Base-by-base conservation (phyloP, 2,113 vertebrate genomes). In the Saccopteryx bilineata region DNA sequence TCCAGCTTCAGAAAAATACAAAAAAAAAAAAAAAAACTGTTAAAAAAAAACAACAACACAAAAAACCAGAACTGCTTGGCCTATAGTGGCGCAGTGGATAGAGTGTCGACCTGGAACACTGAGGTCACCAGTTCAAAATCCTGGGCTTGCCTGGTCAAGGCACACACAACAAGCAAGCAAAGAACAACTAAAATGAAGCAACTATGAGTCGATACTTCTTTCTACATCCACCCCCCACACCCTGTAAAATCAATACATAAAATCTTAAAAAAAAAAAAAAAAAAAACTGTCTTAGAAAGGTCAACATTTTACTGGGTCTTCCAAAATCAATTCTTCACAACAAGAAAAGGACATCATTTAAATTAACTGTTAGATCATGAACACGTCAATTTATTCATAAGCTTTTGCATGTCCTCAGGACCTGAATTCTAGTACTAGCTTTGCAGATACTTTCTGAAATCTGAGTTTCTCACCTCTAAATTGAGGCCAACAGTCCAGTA, bases 281-380 rank as follows among this genome's bases (percentile, higher is more conserved):
- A 66, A 66, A 72, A 24, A 7, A 76, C 14, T 72, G 66, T 93
- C 78, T 85, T 93, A 66, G 39, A 91, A 96, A 97, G 78, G 75
- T 94, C 83, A 96, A 82, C 52, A 91, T 93, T 92, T 96, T 93
- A 93, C 48, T 91, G 46, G 26, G 69, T 87, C 71, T 96, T 94
- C 61, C 58, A 84, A 92, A 97, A 95, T 85, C 93, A 82, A 78
- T 90, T 91, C 58, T 96, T 94, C 79, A 93, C 23, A 94, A 68
- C 63, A 60, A 96, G 75, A 91, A 93, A 90, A 24, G 12, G 33
- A 48, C 50, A 95, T 31, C 65, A 65, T 63, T 97, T 93, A 96
- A 90, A 82, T 75, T 82, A 95, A 94, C 58, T 82, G 56, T 90
- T 52, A 65, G 50, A 94, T 60, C 86, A 85, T 95, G 50, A 90